phyloP scores from a whole-genome alignment of 2,888 invertebrate genomes.

The Erynnis tages region DNA sequence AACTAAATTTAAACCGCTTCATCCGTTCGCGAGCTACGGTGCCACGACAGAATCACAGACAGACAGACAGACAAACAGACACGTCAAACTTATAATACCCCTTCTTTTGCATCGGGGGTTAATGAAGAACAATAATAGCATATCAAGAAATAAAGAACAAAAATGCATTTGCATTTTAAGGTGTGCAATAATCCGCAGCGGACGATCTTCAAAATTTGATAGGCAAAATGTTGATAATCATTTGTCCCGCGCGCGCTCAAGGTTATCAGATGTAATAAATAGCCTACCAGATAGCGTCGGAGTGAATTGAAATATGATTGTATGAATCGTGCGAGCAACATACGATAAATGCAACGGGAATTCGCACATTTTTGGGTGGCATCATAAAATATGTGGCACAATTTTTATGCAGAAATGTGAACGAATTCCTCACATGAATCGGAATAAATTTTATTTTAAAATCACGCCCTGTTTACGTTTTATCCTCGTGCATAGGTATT shows the following conservation, averaged over 20 bases:
- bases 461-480: too few relatives aligned
- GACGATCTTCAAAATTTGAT: constrained; percentile 22
- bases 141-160: too few relatives aligned
- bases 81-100: too few relatives aligned
- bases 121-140: not conserved
- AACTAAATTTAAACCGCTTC: too few relatives aligned
- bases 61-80: too few relatives aligned
- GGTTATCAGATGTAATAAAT: constrained; percentile 43
- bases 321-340: constrained; percentile 8
- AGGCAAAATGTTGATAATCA: constrained; percentile 26
- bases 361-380: not conserved
- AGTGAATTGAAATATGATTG: constrained; percentile 22
- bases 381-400: not conserved
- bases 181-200: not conserved
- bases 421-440: too few relatives aligned
- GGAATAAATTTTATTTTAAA: too few relatives aligned
- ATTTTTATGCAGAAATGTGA: not conserved
- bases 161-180: too few relatives aligned
- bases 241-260: constrained; percentile 34
- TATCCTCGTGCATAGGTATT: too few relatives aligned
- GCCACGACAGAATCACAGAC: too few relatives aligned
- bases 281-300: constrained; percentile 40
- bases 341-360: constrained; percentile 18
- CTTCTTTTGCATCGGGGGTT: too few relatives aligned
- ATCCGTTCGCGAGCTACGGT: too few relatives aligned